Evolutionary conservation across 2,888 invertebrate species (phyloP).

Genomic region (Mythimna pallens): DNA sequence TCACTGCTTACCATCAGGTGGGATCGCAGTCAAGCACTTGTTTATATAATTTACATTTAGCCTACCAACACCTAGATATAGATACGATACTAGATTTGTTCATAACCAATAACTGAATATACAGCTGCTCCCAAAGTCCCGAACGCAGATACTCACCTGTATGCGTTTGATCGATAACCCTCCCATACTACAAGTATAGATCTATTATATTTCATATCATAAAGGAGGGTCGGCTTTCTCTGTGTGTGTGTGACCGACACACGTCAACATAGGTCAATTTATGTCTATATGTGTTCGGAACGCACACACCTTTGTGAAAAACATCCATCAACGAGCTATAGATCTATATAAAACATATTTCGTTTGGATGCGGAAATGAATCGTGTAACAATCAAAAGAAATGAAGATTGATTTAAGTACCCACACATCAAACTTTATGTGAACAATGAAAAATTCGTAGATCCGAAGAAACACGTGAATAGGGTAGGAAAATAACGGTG

Average conservation of each 20-base stretch:
- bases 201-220: neutral
- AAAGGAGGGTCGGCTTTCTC: neutral
- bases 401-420: neutral
- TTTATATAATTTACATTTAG: too few relatives aligned
- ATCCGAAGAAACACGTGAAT: neutral
- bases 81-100: neutral
- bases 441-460: neutral
- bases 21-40: too few relatives aligned
- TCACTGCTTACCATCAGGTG: too few relatives aligned
- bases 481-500: neutral
- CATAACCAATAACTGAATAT: neutral
- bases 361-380: neutral
- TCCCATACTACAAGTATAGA: neutral
- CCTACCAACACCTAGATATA: neutral
- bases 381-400: neutral
- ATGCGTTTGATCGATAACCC: constrained; percentile 4
- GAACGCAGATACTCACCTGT: constrained; percentile 1
- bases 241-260: neutral
- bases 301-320: neutral
- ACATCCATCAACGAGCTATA: neutral
- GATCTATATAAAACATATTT: neutral
- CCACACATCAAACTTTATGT: neutral
- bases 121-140: neutral
- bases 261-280: neutral
- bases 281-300: neutral